Evolutionary conservation across 2,113 vertebrate genomes (phyloP).

Genomic region (Mungos mungo): DNA sequence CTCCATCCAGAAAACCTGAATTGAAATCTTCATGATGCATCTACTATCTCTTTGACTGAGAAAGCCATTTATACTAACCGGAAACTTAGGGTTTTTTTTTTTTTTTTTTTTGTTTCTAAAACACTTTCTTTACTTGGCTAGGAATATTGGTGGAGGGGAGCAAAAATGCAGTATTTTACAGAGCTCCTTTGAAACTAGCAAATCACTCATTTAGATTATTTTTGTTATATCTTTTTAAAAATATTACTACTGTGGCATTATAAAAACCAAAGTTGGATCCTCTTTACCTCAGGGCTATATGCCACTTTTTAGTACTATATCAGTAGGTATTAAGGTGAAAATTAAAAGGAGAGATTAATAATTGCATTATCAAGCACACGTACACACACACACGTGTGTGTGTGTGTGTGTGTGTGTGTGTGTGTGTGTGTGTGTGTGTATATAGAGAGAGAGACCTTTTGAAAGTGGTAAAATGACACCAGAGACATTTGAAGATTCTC

Average conservation of each 20-base stretch:
- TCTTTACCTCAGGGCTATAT: neutral
- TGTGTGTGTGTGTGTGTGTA: too few relatives aligned
- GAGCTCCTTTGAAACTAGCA: neutral
- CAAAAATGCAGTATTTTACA: neutral
- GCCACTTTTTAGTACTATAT: neutral
- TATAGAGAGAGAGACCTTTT: neutral
- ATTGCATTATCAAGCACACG: neutral
- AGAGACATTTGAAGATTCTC: neutral
- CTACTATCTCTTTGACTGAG: neutral
- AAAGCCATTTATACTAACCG: neutral
- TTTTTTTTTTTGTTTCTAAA: neutral
- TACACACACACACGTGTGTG: too few relatives aligned
- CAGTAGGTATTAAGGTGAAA: neutral
- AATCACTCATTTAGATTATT: neutral
- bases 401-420: too few relatives aligned
- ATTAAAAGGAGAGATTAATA: neutral
- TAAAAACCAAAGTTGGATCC: neutral
- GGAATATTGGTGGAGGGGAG: neutral
- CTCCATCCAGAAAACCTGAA: neutral
- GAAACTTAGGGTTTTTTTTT: neutral
- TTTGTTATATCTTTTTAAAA: neutral
- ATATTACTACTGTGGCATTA: neutral
- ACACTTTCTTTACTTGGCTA: neutral
- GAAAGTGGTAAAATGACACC: neutral
- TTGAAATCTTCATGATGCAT: neutral